These are phyloP conservation scores for Microhierax caerulescens DNA, from an alignment of 2,797 vertebrate genomes.

Conservation along the genomic window DNA sequence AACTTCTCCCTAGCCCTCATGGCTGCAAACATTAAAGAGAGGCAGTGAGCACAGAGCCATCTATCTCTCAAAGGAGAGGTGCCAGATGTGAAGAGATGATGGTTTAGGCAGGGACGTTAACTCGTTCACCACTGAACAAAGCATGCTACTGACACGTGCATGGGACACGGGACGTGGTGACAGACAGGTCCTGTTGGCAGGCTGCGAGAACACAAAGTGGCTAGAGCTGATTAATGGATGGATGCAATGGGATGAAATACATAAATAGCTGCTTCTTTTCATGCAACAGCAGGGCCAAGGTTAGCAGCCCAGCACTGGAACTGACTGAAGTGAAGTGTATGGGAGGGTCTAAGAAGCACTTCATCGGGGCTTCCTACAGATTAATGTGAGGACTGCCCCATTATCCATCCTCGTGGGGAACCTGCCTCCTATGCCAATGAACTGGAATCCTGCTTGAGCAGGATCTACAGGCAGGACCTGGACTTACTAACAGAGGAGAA, in stretches of 20 bases:
- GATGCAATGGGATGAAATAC: not conserved
- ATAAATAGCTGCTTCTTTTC: not conserved
- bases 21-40: not conserved
- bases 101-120: not conserved
- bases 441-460: not conserved
- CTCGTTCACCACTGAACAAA: not conserved
- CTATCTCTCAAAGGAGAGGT: not conserved
- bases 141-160: not conserved
- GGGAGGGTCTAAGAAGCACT: not conserved
- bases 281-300: not conserved
- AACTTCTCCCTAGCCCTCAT: not conserved
- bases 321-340: not conserved
- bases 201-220: not conserved
- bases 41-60: not conserved
- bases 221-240: not conserved
- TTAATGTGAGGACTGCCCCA: not conserved
- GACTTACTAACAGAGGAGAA: not conserved
- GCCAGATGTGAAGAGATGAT: not conserved
- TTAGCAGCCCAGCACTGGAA: not conserved
- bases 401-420: fast-evolving
- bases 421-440: not conserved
- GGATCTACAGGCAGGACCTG: not conserved
- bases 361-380: not conserved
- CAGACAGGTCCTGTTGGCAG: not conserved
- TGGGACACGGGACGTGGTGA: not conserved